A percentile compares a stretch with the other conserved stretches of the same genome.
These are phyloP conservation scores for Drosophila planitibia DNA, from an alignment of 2,888 invertebrate species.

Conservation along the genomic window DNA sequence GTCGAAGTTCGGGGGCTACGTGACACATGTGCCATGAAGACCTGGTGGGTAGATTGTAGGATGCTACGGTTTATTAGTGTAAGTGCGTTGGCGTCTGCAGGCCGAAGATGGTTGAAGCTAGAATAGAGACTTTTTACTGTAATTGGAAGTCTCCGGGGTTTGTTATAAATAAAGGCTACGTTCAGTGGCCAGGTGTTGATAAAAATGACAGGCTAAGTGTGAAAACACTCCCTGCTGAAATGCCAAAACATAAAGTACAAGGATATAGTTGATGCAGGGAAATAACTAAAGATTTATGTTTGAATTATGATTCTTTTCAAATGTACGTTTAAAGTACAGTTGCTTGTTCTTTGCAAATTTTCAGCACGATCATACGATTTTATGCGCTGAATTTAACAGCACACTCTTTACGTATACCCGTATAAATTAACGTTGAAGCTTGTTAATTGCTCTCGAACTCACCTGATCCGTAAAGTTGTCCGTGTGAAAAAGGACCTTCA, in stretches of 20 bases:
- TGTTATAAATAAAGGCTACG: conserved; percentile 25
- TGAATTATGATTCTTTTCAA: neutral
- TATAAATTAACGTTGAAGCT: neutral
- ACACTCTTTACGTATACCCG: neutral
- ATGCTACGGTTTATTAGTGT: conserved; percentile 65
- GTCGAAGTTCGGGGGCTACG: conserved; percentile 14
- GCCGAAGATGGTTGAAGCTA: conserved; percentile 19
- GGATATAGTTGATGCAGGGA: neutral
- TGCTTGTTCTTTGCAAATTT: neutral
- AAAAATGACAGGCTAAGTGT: conserved; percentile 20
- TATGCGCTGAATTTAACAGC: neutral
- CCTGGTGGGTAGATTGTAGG: conserved; percentile 19
- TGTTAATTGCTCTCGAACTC: conserved; percentile 33
- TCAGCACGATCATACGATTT: neutral
- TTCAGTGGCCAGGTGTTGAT: conserved; percentile 31
- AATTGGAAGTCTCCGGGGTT: conserved; percentile 62
- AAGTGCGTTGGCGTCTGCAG: conserved; percentile 62
- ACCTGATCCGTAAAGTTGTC: conserved; percentile 96
- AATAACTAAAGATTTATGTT: neutral
- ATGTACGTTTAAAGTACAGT: neutral
- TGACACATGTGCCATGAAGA: conserved; percentile 47
- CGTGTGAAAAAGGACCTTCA: conserved; percentile 95
- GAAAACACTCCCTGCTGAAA: neutral
- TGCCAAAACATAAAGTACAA: neutral
- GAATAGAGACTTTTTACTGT: conserved; percentile 42